A percentile compares a stretch with the other conserved stretches of the same genome.
These are phyloP conservation scores for Microtus ochrogaster DNA, from an alignment of 2,113 vertebrate genomes.

Conservation along the genomic window DNA sequence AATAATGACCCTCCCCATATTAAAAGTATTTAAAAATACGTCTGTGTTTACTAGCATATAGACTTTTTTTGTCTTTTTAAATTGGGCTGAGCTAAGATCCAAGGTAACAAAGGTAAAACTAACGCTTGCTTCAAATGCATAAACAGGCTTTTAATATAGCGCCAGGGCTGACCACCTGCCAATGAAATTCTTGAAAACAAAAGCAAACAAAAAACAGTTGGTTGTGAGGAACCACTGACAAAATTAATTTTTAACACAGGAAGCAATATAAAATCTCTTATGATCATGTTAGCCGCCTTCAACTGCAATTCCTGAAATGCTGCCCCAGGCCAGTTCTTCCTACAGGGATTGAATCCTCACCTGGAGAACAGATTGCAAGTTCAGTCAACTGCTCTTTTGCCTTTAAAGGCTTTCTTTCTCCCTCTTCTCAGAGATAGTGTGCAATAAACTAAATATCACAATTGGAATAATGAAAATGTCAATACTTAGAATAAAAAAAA, in stretches of 20 bases:
- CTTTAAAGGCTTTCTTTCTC: background rate
- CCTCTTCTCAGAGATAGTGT: background rate
- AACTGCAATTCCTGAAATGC: background rate
- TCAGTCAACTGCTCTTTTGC: background rate
- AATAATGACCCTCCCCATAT: background rate
- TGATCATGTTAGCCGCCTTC: background rate
- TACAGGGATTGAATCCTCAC: background rate
- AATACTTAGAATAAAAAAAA: slow-evolving; percentile 76
- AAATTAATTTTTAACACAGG: slow-evolving; percentile 33
- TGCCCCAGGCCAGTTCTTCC: background rate
- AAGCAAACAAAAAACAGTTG: background rate
- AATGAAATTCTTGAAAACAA: background rate
- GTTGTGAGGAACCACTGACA: background rate
- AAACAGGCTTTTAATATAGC: background rate
- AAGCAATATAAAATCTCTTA: background rate
- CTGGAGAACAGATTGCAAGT: background rate
- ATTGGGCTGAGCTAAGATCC: background rate
- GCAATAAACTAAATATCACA: slow-evolving; percentile 58
- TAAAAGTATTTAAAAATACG: background rate
- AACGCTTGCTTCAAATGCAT: background rate
- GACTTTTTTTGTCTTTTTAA: background rate
- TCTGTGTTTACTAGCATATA: background rate
- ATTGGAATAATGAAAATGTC: slow-evolving; percentile 73
- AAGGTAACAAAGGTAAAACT: background rate
- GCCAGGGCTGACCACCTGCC: background rate